Evolutionary conservation across 2,797 vertebrate species (phyloP), one percentile per base, ranked within the genome.

Genomic region (Erithacus rubecula): DNA sequence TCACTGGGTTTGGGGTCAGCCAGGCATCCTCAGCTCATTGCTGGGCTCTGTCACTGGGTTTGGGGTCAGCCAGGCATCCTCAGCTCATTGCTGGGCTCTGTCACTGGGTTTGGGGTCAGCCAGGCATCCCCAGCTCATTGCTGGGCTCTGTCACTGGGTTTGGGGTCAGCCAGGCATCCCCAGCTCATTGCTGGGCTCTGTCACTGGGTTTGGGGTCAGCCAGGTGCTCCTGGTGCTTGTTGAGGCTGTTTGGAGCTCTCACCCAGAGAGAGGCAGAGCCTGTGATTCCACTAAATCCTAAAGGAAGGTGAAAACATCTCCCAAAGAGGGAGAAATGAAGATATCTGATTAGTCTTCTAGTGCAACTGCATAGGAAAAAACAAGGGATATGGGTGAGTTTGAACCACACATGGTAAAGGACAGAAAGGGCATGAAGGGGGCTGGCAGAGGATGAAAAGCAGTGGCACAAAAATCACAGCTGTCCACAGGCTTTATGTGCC

Each of bases 381-480:
- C 0, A 0, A 37, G 36, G 59, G 32, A 41, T 41, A 20, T 23
- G 53, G 10, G 30, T 55, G 67, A 87, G 72, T 32, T 77, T 15
- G 7, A 70, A 30, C 14, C 27, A 47, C 0, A 0, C 13, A 26
- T 53, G 30, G 29, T 27, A 84, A 81, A 72, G 64, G 37, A 55
- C 32, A 87, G 47, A 55, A 83, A 93, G 36, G 76, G 51, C 68
- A 32, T 9, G 29, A 65, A 41, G 20, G 43, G 37, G 26, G 18
- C 52, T 83, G 71, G 74, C 71, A 93, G 79, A 67, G 77, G 46
- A 60, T 62, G 69, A 75, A 82, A 92, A 87, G 32, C 71, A 59
- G 36, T 60, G 71, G 91, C 59, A 74, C 7, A 4, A 43, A 90
- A 91, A 94, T 94, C 69, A 87, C 3, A 1, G 43, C 70, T 64